Base-by-base conservation (phyloP, 2,113 vertebrate species). In the Corythornis cristatus region DNA sequence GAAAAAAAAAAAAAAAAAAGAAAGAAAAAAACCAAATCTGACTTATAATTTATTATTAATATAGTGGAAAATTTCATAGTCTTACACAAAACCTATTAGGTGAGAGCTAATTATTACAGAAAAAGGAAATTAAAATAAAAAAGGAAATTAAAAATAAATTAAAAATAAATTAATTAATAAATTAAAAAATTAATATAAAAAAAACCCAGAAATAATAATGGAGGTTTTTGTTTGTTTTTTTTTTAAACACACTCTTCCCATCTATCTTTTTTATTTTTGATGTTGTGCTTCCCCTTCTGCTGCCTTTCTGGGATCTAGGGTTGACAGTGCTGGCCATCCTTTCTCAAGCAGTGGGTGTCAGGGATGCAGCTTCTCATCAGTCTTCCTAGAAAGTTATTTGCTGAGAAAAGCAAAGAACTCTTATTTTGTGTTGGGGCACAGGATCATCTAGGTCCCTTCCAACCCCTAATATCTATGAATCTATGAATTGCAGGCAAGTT, bases 331-430 rank as follows among this genome's bases (percentile, higher is more conserved):
- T 8, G 3, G 25, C 21, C 10, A 3, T 15, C 28, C 29, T 88
- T 68, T 19, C n/a, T 43, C 42, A 65, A 23, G 37, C 23, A 77
- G 9, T 7, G 6, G 21, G 4, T 80, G n/a, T 53, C 0, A 0
- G 10, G 29, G n/a, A 31, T 90, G 54, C 13, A 37, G 50, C 29
- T 70, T 18, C 11, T 26, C 53, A 23, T n/a, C 0, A 0, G 3
- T 80, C 56, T 76, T 78, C 57, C 66, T 53, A 60, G 33, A 7
- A 83, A 62, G 11, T 42, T 70, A 11, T 62, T 80, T 42, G 25
- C 35, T 71, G 67, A 76, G 12, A 67, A 71, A 68, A 76, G 4
- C 18, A 20, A 74, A 68, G 15, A 73, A 65, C 35, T 53, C 4
- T 43, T 29, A 64, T 5, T 22, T 37, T 37, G 31, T 72, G 18